Base-by-base conservation (phyloP, 2,113 vertebrate species). In the Thalassoma bifasciatum region DNA sequence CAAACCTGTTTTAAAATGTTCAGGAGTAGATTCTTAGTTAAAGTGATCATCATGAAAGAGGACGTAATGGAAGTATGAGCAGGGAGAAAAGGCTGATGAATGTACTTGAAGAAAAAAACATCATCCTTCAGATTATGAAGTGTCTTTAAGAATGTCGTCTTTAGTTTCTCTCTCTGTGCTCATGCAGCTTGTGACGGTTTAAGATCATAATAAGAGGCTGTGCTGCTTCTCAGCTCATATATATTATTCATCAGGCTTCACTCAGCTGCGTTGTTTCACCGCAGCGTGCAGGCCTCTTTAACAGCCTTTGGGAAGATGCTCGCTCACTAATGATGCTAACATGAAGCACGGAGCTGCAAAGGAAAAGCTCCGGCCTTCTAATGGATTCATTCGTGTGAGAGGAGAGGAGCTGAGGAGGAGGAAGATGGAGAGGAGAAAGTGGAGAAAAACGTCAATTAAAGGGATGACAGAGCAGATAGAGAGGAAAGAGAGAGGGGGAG, bases 241-340 rank as follows among this genome's bases (percentile, higher is more conserved):
- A 12, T 80, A 82, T 90, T 87, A 88, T 88, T 88, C 64, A 90
- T 83, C 54, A 49, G 57, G 19, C 70, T 62, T 76, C 30, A 75
- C 75, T 78, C 72, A 66, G 75, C 72, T 82, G 79, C 11, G 60
- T 24, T 49, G 74, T 54, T 60, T 46, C 68, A 44, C 57, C 7
- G 62, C 77, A 57, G 64, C 30, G 1, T 46, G 3, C 49, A 67
- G 68, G 71, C 81, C 57, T 66, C 56, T 60, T 56, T 53, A 17
- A 83, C 70, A 13, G 56, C 68, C 69, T 65, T 1, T n/a, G 47
- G 62, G 68, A 57, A 19, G 68, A 65, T 22, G 56, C 64, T 52
- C 8, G 3, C 42, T 58, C 49, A 0, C 67, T 82, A 77, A 84
- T 81, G 76, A 78, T 75, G 67, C 77, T 58, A 75, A 60, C 66